These are phyloP conservation scores for Dendrocopos noguchii DNA, from an alignment of 2,113 vertebrate species.

Conservation along the genomic window DNA sequence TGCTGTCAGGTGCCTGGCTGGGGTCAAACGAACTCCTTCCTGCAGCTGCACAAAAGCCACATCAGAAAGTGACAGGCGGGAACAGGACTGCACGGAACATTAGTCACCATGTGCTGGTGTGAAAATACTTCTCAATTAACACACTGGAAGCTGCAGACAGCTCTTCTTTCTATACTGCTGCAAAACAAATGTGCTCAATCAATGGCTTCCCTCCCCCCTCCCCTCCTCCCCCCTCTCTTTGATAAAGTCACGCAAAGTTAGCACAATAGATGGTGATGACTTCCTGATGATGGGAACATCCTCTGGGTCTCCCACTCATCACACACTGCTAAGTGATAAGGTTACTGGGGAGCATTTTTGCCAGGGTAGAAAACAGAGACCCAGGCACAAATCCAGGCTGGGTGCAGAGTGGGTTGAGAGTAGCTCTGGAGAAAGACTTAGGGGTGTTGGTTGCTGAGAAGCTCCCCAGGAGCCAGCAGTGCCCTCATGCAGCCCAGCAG, in stretches of 20 bases:
- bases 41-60: slow-evolving; percentile 37
- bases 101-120: slow-evolving; percentile 20
- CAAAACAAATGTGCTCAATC: slow-evolving; percentile 35
- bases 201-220: not conserved
- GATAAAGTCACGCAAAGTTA: slow-evolving; percentile 32
- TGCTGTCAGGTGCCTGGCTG: not conserved
- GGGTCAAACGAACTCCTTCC: slow-evolving; percentile 4
- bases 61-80: not conserved
- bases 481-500: no score
- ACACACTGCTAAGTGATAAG: not conserved
- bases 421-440: no score
- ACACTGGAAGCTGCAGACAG: slow-evolving; percentile 23
- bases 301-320: not conserved
- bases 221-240: not conserved
- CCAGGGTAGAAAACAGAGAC: not conserved
- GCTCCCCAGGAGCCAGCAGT: no score
- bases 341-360: not conserved
- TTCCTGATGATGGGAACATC: slow-evolving; percentile 39
- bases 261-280: not conserved
- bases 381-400: no score
- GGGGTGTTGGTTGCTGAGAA: no score
- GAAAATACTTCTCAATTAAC: slow-evolving; percentile 45
- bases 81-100: slow-evolving; percentile 10
- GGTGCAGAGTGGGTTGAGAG: no score
- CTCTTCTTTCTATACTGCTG: slow-evolving; percentile 24